phyloP scores from a whole-genome alignment of 2,797 vertebrate species.

The Pantherophis vulpinus region DNA sequence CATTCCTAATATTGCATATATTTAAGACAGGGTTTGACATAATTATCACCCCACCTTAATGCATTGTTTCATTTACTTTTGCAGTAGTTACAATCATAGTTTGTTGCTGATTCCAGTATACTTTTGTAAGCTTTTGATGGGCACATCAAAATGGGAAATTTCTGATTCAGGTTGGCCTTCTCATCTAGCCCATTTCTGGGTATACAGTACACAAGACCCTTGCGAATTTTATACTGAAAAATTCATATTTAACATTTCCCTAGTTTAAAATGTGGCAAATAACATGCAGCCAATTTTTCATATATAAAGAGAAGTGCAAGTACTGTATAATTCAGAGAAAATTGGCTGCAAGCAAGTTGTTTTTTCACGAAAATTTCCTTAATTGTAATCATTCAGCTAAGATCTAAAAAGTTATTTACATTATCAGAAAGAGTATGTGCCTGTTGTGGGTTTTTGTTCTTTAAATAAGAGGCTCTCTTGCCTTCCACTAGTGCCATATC shows the following conservation, averaged over 20 bases:
- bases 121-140: background rate
- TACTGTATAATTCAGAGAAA: background rate
- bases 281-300: background rate
- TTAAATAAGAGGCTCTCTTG: background rate
- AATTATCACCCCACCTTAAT: background rate
- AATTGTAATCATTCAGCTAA: background rate
- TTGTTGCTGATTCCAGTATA: background rate
- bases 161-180: background rate
- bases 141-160: background rate
- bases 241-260: background rate
- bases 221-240: background rate
- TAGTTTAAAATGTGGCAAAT: conserved; percentile 11
- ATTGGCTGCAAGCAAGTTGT: background rate
- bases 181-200: background rate
- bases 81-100: background rate
- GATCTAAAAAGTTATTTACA: background rate
- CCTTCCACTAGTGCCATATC: background rate
- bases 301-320: background rate
- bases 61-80: conserved; percentile 15
- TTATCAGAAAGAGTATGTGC: background rate
- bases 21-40: conserved; percentile 27
- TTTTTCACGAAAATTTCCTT: background rate
- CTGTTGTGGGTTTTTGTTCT: background rate
- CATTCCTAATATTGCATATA: background rate
- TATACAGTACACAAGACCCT: background rate